Conservation (phyloP, 2,797 vertebrate genomes). For the Chaenodraco wilsoni region DNA sequence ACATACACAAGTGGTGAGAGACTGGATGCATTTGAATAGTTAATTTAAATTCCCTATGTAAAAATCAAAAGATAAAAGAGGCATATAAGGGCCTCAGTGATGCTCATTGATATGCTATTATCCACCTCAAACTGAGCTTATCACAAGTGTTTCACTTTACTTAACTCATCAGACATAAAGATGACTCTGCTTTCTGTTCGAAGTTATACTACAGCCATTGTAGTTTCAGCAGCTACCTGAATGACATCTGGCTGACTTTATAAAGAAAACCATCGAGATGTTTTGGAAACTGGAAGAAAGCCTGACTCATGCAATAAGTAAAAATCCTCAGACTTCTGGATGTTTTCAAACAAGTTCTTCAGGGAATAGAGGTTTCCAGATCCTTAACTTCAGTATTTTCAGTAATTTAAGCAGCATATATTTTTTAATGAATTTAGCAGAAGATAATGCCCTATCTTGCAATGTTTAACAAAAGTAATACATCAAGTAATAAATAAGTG, state of each 20-base stretch:
- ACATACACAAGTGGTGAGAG: conserved; percentile 4
- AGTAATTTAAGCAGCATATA: not conserved
- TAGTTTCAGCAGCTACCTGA: not conserved
- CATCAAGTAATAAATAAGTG: too few species aligned
- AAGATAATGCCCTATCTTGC: too few species aligned
- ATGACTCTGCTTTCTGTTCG: not conserved
- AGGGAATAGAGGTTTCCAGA: not conserved
- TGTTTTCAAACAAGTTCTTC: not conserved
- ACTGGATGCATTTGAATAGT: conserved; percentile 1
- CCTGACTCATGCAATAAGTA: not conserved
- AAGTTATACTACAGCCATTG: not conserved
- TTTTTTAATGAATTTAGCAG: too few species aligned
- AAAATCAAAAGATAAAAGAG: conserved; percentile 7
- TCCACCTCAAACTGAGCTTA: not conserved
- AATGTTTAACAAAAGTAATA: too few species aligned
- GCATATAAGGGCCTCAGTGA: not conserved
- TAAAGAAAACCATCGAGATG: not conserved
- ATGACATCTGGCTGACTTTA: not conserved
- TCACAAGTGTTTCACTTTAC: not conserved
- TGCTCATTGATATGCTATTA: conserved; percentile 8
- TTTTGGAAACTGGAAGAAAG: not conserved
- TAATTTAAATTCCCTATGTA: conserved; percentile 11
- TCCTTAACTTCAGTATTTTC: too few species aligned
- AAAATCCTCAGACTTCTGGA: not conserved
- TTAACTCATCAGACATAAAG: not conserved